Percentiles rank a stretch among this genome's conserved stretches.
Conservation (phyloP, 1,140 invertebrate genomes). For the Maconellicoccus hirsutus region DNA sequence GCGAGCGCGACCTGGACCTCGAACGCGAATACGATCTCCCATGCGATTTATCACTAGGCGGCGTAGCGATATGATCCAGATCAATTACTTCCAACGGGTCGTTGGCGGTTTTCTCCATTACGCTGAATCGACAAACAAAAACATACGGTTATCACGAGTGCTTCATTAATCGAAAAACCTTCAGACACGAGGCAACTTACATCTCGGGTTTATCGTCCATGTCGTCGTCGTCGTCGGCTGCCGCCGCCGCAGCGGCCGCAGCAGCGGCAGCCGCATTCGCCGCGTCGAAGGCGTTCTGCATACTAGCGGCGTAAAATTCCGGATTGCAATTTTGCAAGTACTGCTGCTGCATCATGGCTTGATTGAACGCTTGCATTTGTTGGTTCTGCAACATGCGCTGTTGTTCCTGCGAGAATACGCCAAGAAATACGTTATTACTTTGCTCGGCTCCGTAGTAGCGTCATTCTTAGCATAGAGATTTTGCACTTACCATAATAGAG, state of each 20-base stretch:
- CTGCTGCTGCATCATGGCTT: background rate
- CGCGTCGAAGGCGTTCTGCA: background rate
- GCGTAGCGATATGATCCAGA: constrained; percentile 29
- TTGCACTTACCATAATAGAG: background rate
- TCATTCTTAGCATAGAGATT: too few species aligned
- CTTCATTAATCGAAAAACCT: too few species aligned
- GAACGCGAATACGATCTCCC: constrained; percentile 27
- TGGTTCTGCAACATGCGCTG: background rate
- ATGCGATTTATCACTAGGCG: constrained; percentile 24
- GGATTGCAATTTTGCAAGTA: background rate
- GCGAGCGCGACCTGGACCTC: constrained; percentile 33
- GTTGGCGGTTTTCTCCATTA: constrained; percentile 1
- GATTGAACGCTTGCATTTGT: background rate
- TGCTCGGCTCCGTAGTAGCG: too few species aligned
- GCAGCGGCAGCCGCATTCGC: background rate
- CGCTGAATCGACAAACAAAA: background rate
- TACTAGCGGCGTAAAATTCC: background rate
- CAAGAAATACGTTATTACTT: background rate
- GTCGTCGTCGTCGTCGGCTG: background rate
- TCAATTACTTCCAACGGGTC: constrained; percentile 26
- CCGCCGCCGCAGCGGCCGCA: background rate
- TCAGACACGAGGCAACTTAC: background rate
- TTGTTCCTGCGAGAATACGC: background rate
- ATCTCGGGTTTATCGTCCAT: constrained; percentile 12
- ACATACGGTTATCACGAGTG: background rate